Conservation (phyloP, 2,797 vertebrate genomes). For the Zenarchopterus dispar region DNA sequence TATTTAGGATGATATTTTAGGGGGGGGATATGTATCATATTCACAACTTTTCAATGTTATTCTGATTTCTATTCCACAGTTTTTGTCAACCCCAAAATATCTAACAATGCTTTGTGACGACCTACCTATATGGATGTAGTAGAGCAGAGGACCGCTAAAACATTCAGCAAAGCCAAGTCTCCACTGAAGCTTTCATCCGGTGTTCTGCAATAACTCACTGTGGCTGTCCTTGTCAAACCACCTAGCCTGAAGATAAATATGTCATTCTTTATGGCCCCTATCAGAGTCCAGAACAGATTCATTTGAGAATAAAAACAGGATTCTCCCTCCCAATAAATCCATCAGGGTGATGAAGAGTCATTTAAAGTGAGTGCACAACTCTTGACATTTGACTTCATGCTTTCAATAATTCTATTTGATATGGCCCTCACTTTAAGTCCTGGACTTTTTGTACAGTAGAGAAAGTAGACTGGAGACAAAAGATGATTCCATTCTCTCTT, state of each 20-base stretch:
- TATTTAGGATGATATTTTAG: constrained; percentile 6
- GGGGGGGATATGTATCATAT: constrained; percentile 3
- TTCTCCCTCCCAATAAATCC: constrained; percentile 77
- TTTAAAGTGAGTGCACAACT: constrained; percentile 78
- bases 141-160: constrained; percentile 22
- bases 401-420: constrained; percentile 71
- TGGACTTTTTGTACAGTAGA: constrained; percentile 19
- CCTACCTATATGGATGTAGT: constrained; percentile 26
- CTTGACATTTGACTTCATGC: constrained; percentile 78
- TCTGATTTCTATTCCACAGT: background rate
- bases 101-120: constrained; percentile 19
- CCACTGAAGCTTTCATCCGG: constrained; percentile 51
- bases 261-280: constrained; percentile 79
- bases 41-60: constrained; percentile 3
- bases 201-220: constrained; percentile 76
- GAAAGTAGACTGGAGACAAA: constrained; percentile 17
- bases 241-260: constrained; percentile 81
- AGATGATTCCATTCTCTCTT: constrained; percentile 1
- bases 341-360: constrained; percentile 79
- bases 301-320: constrained; percentile 83
- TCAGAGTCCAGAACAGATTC: constrained; percentile 78
- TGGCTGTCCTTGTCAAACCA: constrained; percentile 81
- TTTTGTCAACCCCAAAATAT: background rate
- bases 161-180: constrained; percentile 62
- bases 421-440: constrained; percentile 38